Base-by-base conservation (phyloP, 2,797 vertebrate species). In the Sebastolobus altivelis region DNA sequence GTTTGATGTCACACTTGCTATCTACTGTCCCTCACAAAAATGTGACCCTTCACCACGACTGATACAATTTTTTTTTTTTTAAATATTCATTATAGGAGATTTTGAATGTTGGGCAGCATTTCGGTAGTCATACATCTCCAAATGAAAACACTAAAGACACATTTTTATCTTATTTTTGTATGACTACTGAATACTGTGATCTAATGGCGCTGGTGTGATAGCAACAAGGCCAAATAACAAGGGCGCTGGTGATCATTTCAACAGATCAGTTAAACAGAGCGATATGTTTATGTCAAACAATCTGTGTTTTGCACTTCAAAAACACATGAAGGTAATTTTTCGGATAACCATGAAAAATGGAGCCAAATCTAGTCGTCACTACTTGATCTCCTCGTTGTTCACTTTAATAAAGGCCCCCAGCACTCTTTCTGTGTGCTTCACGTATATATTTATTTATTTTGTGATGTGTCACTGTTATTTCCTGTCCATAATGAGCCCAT, bases 401-500 rank as follows among this genome's bases (percentile, higher is more conserved):
- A 43, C 33, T 46, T 11, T 1, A 52, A 59, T 60, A n/a, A 74
- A 70, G n/a, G 56, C 46, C 25, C 25, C 5, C 16, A 29, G 12
- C 18, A 2, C 22, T 10, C 9, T 3, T n/a, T 69, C n/a, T 65
- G 18, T 43, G 22, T 55, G 5, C 27, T 38, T 73, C 33, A 38
- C 8, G 46, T 25, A 56, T 62, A 11, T 62, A 63, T 73, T 58
- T 74, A 14, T 72, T 8, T 62, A n/a, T 62, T 59, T 37, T 46
- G 38, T 65, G 18, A 65, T 54, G 22, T 74, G 37, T 71, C 54
- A 11, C 13, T 40, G 38, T 74, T 68, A 81, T 80, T 82, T 81
- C 60, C 75, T 83, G 77, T 79, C 71, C n/a, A 72, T 66, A 80
- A 86, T 73, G 49, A 81, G 37, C 18, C 40, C 7, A 37, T 43